phyloP scores from a whole-genome alignment of 1,140 invertebrate genomes.

The Tetranychus cinnabarinus region DNA sequence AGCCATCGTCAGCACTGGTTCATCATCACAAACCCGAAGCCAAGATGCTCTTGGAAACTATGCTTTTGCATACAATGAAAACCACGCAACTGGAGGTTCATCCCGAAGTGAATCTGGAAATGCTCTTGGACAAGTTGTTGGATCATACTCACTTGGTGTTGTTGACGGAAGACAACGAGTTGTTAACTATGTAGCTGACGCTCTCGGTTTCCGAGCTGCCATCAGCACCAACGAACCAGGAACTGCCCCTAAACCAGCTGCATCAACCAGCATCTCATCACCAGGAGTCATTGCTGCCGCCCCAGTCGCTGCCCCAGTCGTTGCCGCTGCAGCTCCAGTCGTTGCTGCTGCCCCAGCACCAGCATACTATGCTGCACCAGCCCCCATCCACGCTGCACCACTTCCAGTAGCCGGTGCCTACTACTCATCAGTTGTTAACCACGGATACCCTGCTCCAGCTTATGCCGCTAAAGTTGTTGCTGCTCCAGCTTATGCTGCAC shows the following conservation, averaged over 20 bases:
- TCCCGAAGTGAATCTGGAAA: slow-evolving; percentile 14
- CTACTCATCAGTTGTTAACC: too few species aligned
- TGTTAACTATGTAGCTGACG: slow-evolving; percentile 18
- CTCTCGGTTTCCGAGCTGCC: slow-evolving; percentile 15
- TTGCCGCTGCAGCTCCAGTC: background rate
- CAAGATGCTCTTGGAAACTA: slow-evolving; percentile 16
- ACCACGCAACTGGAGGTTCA: slow-evolving; percentile 16
- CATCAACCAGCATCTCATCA: background rate
- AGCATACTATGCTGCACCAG: too few species aligned
- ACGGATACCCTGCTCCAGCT: too few species aligned
- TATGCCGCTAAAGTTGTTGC: background rate
- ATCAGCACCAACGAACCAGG: slow-evolving; percentile 13
- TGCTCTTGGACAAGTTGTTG: slow-evolving; percentile 11
- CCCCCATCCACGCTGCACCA: too few species aligned
- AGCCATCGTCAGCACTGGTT: slow-evolving; percentile 16
- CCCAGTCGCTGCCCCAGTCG: background rate
- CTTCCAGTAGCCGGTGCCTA: too few species aligned
- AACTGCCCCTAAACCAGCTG: background rate
- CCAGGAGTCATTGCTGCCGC: background rate
- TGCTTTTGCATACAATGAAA: slow-evolving; percentile 17
- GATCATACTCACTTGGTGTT: slow-evolving; percentile 14
- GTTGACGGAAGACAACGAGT: slow-evolving; percentile 13
- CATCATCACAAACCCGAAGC: slow-evolving; percentile 12
- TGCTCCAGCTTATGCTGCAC: background rate
- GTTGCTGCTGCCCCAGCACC: background rate